A percentile compares a stretch with the other conserved stretches of the same genome.
Evolutionary conservation across 2,888 invertebrate species (phyloP).

Genomic region (Hirtodrosophila histrioides): DNA sequence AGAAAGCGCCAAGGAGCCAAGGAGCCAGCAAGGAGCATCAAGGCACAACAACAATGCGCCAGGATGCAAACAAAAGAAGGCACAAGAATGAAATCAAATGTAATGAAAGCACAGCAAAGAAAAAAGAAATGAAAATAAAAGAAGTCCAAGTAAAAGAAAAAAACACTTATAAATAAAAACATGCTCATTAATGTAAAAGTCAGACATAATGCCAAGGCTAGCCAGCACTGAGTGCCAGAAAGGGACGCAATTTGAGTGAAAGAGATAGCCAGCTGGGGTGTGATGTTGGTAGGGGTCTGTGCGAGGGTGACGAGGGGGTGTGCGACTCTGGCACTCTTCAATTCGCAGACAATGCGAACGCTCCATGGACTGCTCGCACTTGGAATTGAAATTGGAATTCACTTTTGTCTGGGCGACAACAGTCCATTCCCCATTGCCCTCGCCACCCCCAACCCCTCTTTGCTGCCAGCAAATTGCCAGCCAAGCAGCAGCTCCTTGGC

Average conservation of each 20-base stretch:
- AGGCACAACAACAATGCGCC: constrained; percentile 10
- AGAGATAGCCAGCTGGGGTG: background rate
- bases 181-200: constrained; percentile 80
- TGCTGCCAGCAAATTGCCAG: background rate
- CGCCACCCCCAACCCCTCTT: background rate
- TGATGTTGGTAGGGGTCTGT: background rate
- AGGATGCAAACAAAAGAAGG: constrained; percentile 36
- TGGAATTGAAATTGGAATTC: constrained; percentile 73
- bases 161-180: constrained; percentile 79
- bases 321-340: constrained; percentile 25
- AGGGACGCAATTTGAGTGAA: constrained; percentile 15
- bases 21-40: constrained; percentile 1
- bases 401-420: constrained; percentile 62
- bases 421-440: constrained; percentile 3
- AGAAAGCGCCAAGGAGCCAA: background rate
- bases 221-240: constrained; percentile 5
- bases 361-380: constrained; percentile 58
- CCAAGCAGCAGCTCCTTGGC: constrained; percentile 35
- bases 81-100: background rate
- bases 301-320: constrained; percentile 1
- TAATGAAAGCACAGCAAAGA: constrained; percentile 1
- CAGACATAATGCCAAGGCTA: constrained; percentile 44
- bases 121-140: constrained; percentile 8
- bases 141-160: constrained; percentile 20
- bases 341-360: constrained; percentile 57